A percentile compares a stretch with the other conserved stretches of the same genome.
phyloP scores from a whole-genome alignment of 2,113 vertebrate species.

The Mixornis gularis region DNA sequence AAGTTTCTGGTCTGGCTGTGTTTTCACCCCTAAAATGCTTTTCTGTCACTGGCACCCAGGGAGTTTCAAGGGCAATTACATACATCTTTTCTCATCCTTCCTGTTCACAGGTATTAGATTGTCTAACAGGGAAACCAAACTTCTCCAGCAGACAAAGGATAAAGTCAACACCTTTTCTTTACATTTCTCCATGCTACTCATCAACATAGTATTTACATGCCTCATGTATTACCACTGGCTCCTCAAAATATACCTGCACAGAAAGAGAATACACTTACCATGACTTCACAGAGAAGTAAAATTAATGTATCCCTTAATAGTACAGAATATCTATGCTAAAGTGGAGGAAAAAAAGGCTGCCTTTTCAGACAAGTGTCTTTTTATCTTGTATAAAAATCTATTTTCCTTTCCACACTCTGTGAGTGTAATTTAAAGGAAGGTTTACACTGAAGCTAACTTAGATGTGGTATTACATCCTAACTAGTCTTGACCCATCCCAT shows the following conservation, averaged over 20 bases:
- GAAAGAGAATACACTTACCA: neutral
- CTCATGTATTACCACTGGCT: neutral
- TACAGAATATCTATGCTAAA: neutral
- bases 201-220: neutral
- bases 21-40: neutral
- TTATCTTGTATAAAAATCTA: neutral
- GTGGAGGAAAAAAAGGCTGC: neutral
- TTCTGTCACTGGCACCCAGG: neutral
- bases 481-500: neutral
- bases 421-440: neutral
- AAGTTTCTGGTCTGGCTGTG: neutral
- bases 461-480: neutral
- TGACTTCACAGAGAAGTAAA: neutral
- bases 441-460: neutral
- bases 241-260: neutral
- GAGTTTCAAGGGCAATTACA: neutral
- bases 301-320: neutral
- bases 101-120: neutral
- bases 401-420: neutral
- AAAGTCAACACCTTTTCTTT: neutral
- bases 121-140: neutral
- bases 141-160: neutral
- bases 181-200: neutral
- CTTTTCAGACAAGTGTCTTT: neutral
- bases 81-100: neutral